These are phyloP conservation scores for Melanotaenia pygmaea DNA, from an alignment of 2,797 vertebrate species.

Conservation along the genomic window DNA sequence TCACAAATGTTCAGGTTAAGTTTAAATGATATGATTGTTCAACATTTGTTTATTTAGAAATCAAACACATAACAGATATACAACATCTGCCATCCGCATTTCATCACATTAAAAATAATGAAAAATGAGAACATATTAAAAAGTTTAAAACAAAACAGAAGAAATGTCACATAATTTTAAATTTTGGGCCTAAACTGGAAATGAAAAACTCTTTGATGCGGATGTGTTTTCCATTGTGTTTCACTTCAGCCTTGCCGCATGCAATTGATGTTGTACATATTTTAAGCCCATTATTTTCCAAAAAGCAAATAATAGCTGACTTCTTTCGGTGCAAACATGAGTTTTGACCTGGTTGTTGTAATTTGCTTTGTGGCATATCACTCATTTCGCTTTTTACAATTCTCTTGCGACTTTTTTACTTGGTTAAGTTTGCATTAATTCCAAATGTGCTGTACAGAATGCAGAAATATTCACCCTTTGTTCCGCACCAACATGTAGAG, in stretches of 20 bases:
- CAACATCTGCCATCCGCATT: neutral
- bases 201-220: neutral
- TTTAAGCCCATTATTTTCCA: neutral
- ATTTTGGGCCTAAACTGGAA: neutral
- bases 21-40: neutral
- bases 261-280: neutral
- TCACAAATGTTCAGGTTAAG: neutral
- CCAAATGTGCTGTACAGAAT: neutral
- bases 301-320: neutral
- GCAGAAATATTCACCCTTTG: neutral
- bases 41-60: neutral
- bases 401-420: rapidly evolving
- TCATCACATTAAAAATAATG: neutral
- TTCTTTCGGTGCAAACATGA: neutral
- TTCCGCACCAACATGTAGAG: neutral
- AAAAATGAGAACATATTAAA: neutral
- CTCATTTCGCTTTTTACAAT: neutral
- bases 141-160: neutral
- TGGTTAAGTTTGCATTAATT: neutral
- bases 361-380: neutral
- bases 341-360: neutral
- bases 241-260: neutral
- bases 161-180: neutral
- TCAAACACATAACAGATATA: neutral
- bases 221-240: neutral